Percentiles rank a stretch among this genome's conserved stretches.
Conservation (phyloP, 2,888 invertebrate genomes). For the Sialis fuliginosa region DNA sequence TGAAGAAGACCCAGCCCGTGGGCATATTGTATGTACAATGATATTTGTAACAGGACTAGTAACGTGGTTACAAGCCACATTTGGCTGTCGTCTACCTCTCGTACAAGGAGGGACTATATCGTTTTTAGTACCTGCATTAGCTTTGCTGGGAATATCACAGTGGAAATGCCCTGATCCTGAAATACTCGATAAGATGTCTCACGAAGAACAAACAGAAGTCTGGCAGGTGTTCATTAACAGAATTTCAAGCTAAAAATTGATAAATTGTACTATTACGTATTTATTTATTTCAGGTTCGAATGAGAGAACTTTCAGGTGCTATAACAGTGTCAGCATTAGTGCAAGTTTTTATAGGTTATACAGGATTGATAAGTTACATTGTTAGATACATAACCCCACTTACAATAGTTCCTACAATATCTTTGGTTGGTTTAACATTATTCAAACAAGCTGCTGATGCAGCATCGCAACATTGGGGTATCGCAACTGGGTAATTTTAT, state of each 20-base stretch:
- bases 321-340: constrained; percentile 62
- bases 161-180: constrained; percentile 48
- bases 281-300: constrained; percentile 26
- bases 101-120: constrained; percentile 67
- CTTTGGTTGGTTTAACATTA: constrained; percentile 64
- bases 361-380: constrained; percentile 57
- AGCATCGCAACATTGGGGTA: constrained; percentile 73
- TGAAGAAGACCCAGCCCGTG: constrained; percentile 53
- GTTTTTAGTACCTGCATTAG: constrained; percentile 60
- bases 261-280: background rate
- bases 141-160: constrained; percentile 49
- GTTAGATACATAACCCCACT: constrained; percentile 64
- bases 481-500: constrained; percentile 50
- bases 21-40: constrained; percentile 66
- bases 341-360: constrained; percentile 54
- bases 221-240: constrained; percentile 35
- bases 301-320: constrained; percentile 69
- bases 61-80: constrained; percentile 52
- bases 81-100: constrained; percentile 58
- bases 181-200: constrained; percentile 32
- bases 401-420: constrained; percentile 69
- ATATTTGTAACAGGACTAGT: constrained; percentile 66
- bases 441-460: constrained; percentile 65
- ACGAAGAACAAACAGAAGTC: constrained; percentile 34
- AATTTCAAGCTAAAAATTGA: background rate